Base-by-base conservation (phyloP, 2,113 vertebrate species). In the Lamprologus speciosus region DNA sequence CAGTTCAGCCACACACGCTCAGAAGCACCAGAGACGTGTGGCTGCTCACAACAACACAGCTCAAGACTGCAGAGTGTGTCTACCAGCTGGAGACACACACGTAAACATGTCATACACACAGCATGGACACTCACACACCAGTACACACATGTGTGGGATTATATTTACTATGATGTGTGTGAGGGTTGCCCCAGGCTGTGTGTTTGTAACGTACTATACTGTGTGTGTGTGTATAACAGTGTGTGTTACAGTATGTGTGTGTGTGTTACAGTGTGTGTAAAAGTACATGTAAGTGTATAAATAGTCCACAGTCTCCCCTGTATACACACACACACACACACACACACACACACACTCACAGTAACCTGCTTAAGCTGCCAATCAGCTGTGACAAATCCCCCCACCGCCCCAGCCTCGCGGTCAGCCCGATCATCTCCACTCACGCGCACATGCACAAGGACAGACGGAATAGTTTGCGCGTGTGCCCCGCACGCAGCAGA, bases 311-410 rank as follows among this genome's bases (percentile, higher is more conserved):
- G 85, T 40, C 90, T 90, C 81, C 10, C 79, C 21, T 81, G 63
- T 87, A 21, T 21, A 23, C 37, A n/a, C 17, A 14, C 23, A 23
- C 23, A 23, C 23, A n/a, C n/a, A n/a, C n/a, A n/a, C 28, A 17
- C 57, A 17, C n/a, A n/a, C 57, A 28, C 13, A 53, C 55, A 31
- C n/a, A 70, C 65, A 70, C 65, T 16, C 37, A 85, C 91, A 93
- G 83, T 93, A 93, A 94, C 94, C 89, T 91, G 93, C 84, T 91
- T 81, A 68, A 83, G 3, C 81, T 91, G 91, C 75, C 93, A 92
- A 86, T 93, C 92, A 91, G 82, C 84, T 83, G 86, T 82, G 90
- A 90, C 89, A 86, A 57, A 80, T 7, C 40, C 6, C 63, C 21
- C 53, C 80, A 6, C 5, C 57, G 14, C 14, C 26, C 55, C 26